These are phyloP conservation scores for Phalloptychus januarius DNA, from an alignment of 2,797 vertebrate genomes.

Conservation along the genomic window DNA sequence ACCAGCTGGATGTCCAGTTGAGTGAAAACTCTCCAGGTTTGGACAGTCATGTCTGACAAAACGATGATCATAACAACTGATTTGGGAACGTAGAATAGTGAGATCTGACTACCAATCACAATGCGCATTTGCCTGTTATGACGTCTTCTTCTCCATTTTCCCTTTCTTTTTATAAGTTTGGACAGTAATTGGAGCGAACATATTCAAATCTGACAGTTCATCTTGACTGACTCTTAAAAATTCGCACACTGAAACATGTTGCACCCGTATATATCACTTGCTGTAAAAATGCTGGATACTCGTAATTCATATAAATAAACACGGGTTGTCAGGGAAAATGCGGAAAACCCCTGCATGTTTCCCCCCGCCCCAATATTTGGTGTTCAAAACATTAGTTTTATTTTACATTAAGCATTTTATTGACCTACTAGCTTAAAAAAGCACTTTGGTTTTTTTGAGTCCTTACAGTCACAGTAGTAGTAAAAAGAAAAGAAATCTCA, in stretches of 20 bases:
- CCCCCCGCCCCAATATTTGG: too few relatives aligned
- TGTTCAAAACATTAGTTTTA: too few relatives aligned
- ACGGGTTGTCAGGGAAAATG: neutral
- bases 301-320: neutral
- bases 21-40: neutral
- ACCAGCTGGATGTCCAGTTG: neutral
- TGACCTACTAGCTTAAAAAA: neutral
- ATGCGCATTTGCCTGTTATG: neutral
- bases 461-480: neutral
- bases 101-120: neutral
- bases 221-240: neutral
- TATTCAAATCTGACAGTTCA: neutral
- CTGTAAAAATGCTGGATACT: neutral
- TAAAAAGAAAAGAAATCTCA: neutral
- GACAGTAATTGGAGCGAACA: neutral
- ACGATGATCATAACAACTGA: neutral
- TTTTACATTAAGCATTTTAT: neutral
- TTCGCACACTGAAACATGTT: neutral
- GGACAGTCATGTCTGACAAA: neutral
- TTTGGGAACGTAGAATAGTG: neutral
- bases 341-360: neutral
- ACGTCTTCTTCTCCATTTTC: neutral
- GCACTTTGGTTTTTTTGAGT: neutral
- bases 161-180: neutral
- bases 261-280: neutral